Percentiles rank a stretch among this genome's conserved stretches.
Conservation (phyloP, 1,140 invertebrate species). For the Ceratina australensis region DNA sequence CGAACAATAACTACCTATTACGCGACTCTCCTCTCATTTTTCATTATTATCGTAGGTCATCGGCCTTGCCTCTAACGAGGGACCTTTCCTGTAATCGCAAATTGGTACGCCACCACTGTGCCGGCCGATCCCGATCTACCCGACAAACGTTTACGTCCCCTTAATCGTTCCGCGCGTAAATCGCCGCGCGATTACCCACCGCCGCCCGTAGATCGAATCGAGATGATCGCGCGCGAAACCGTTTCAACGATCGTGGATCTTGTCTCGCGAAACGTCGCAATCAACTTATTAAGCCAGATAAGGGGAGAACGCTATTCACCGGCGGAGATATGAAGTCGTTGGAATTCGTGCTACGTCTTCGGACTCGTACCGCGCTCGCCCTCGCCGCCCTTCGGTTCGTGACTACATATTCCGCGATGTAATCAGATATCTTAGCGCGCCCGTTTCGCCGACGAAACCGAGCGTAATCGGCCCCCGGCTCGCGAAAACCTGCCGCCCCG, state of each 20-base stretch:
- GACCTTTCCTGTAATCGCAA: constrained; percentile 34
- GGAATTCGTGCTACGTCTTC: constrained; percentile 46
- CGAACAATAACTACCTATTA: constrained; percentile 46
- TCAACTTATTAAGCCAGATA: constrained; percentile 46
- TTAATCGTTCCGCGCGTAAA: constrained; percentile 43
- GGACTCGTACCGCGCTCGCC: constrained; percentile 12
- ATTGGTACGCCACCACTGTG: not conserved
- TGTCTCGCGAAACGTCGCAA: constrained; percentile 36
- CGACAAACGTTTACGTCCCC: constrained; percentile 41
- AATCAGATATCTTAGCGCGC: constrained; percentile 48
- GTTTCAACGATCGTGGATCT: constrained; percentile 37
- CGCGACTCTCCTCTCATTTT: constrained; percentile 40
- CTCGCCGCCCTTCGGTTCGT: constrained; percentile 28
- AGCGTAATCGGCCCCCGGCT: not conserved
- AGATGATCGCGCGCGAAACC: constrained; percentile 21
- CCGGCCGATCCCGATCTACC: constrained; percentile 7
- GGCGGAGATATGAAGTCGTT: constrained; percentile 49
- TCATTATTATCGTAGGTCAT: constrained; percentile 47
- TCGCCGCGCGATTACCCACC: constrained; percentile 21
- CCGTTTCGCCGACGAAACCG: constrained; percentile 32
- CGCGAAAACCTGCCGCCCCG: not conserved
- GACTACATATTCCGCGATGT: constrained; percentile 34
- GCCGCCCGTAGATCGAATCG: constrained; percentile 5
- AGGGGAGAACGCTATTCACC: constrained; percentile 16
- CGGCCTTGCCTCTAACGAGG: constrained; percentile 10